Base-by-base conservation (phyloP, 2,888 invertebrate species). In the Crematogaster levior region DNA sequence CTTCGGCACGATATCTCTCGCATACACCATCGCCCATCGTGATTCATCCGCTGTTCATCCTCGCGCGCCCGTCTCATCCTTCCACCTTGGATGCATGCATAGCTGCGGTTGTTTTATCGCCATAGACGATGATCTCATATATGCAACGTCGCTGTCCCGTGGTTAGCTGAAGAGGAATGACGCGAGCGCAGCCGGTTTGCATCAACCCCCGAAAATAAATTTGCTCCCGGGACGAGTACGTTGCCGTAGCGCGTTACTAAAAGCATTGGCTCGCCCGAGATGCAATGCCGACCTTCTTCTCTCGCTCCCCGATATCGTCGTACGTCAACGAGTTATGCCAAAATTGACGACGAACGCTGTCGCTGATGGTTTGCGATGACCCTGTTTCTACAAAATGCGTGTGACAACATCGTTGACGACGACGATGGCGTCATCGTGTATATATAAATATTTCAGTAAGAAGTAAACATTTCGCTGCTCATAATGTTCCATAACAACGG, bases 201-300 rank as follows among this genome's bases (percentile, higher is more conserved):
- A 87, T 87, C 87, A 86, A 87, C 72, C 75, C 81, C 83, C 88
- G 46, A 88, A 88, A 89, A 89, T 89, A 89, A 87, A 75, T 75
- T 34, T 74, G 81, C 74, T 56, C 61, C n/a, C 46, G 37, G 37
- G n/a, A n/a, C 27, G 46, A 7, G 10, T 3, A 10, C 51, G 68
- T 18, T 53, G 53, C n/a, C n/a, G n/a, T n/a, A n/a, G n/a, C n/a
- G n/a, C n/a, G n/a, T n/a, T n/a, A n/a, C n/a, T n/a, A 65, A 82
- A 80, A 72, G 74, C 70, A 60, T 46, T 63, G 53, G 21, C n/a
- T 27, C 48, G 43, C 15, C 43, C 18, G 24, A 70, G 53, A 70
- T 21, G 34, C 37, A 34, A 34, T 34, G 68, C 24, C 56, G 63
- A 63, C 63, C 27, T 24, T 10, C 15, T 9, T 6, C 21, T 40